Percentiles rank a stretch among this genome's conserved stretches.
Evolutionary conservation across 2,797 vertebrate genomes (phyloP).

Genomic region (Octomys mimax): DNA sequence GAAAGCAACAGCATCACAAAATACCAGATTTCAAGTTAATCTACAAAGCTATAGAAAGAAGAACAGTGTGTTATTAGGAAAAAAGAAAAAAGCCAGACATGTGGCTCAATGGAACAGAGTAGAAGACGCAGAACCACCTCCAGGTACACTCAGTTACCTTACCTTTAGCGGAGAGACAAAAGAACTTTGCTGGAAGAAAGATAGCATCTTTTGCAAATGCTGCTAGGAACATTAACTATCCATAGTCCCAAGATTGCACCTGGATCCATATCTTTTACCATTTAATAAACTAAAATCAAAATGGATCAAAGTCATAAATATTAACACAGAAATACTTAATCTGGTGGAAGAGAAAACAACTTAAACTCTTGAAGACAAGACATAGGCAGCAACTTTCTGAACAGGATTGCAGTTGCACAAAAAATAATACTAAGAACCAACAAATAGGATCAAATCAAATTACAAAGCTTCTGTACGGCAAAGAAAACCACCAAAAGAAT

Average conservation of each 20-base stretch:
- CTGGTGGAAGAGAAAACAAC: neutral
- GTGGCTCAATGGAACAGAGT: neutral
- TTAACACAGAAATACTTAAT: neutral
- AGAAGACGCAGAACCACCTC: neutral
- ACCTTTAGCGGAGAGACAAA: neutral
- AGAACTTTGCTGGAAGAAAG: neutral
- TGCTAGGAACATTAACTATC: neutral
- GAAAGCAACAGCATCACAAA: neutral
- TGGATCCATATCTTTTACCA: neutral
- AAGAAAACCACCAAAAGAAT: neutral
- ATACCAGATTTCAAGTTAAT: neutral
- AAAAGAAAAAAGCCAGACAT: neutral
- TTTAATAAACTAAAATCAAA: neutral
- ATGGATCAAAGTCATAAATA: neutral
- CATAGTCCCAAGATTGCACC: neutral
- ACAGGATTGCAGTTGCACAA: neutral
- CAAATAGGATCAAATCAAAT: neutral
- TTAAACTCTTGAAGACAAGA: neutral
- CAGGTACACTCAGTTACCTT: neutral
- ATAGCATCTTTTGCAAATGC: neutral
- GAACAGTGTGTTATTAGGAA: neutral
- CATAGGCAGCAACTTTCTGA: neutral
- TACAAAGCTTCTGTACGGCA: neutral
- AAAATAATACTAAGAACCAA: neutral
- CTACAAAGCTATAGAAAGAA: neutral